Evolutionary conservation across 1,140 invertebrate genomes (phyloP), one percentile per base, ranked within the genome.

Genomic region (Trissolcus basalis): DNA sequence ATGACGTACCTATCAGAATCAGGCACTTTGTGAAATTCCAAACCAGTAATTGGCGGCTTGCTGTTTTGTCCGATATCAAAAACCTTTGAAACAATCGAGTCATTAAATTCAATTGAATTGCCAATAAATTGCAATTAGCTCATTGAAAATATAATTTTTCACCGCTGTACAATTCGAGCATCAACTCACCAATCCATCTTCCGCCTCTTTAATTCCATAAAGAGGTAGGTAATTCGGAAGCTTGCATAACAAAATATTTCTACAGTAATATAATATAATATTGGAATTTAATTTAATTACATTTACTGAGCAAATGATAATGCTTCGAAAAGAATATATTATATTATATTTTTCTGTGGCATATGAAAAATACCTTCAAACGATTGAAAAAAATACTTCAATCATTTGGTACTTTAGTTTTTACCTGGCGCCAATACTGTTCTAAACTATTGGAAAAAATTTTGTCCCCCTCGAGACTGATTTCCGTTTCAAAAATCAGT

Each of bases 401-500:
- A n/a, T n/a, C n/a, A n/a, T n/a, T n/a, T n/a, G n/a, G n/a, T n/a
- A n/a, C n/a, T n/a, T n/a, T n/a, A n/a, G n/a, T n/a, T n/a, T n/a
- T 81, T 90, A 97, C 95, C 91, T 97, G 95, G 89, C 94, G 96
- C 90, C 94, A 94, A 88, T 96, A 96, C 77, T 94, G 92, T 81
- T 97, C 95, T 55, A 93, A 86, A 81, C 92, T 93, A 0, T 92
- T 92, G 12, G 88, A 89, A 84, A 95, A 95, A 81, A 96, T 93
- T 81, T 94, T 93, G 51, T 95, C 94, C 79, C 93, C 94, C 36
- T 94, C 93, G 15, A 92, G 88, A 27, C 91, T 91, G 43, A 98
- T 89, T 85, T 97, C 96, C 1, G 94, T 95, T 85, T 98, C 97
- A 86, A 97, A 93, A 75, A 98, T 94, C n/a, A 96, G 85, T 14